A percentile compares a stretch with the other conserved stretches of the same genome.
These are phyloP conservation scores for Nebria salina DNA, from an alignment of 2,888 invertebrate species.

Conservation along the genomic window DNA sequence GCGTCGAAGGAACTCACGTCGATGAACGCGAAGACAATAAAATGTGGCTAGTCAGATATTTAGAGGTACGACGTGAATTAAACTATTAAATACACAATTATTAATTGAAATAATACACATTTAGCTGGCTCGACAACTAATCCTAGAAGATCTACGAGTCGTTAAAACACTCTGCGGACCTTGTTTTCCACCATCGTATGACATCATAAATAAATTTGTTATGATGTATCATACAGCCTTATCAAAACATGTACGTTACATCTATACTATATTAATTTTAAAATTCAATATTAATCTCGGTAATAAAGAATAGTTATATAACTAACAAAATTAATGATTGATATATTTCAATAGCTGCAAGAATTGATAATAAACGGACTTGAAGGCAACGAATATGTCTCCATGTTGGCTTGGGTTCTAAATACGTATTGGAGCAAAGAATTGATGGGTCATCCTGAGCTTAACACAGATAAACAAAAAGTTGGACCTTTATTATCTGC, in stretches of 20 bases:
- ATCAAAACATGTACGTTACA: slow-evolving; percentile 71
- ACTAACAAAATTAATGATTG: slow-evolving; percentile 21
- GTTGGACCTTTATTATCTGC: slow-evolving; percentile 82
- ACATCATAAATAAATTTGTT: slow-evolving; percentile 91
- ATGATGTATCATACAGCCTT: slow-evolving; percentile 93
- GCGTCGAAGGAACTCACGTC: slow-evolving; percentile 94
- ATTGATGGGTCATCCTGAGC: slow-evolving; percentile 86
- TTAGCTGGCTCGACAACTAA: slow-evolving; percentile 78
- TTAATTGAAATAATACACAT: slow-evolving; percentile 6
- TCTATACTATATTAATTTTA: slow-evolving; percentile 38
- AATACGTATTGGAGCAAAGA: slow-evolving; percentile 91
- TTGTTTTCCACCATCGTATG: slow-evolving; percentile 95
- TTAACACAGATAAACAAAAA: slow-evolving; percentile 76
- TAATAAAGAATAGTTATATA: neutral
- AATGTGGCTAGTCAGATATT: slow-evolving; percentile 94
- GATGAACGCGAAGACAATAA: slow-evolving; percentile 92
- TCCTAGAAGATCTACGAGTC: slow-evolving; percentile 90
- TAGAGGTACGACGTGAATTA: slow-evolving; percentile 69
- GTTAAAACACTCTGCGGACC: slow-evolving; percentile 90
- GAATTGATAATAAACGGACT: slow-evolving; percentile 88
- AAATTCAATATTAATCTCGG: slow-evolving; percentile 57
- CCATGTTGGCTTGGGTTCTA: slow-evolving; percentile 90
- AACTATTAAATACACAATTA: neutral
- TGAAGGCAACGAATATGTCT: slow-evolving; percentile 97
- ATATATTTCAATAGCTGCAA: slow-evolving; percentile 69